Conservation (phyloP, 2,113 vertebrate genomes). For the Salvelinus fontinalis region DNA sequence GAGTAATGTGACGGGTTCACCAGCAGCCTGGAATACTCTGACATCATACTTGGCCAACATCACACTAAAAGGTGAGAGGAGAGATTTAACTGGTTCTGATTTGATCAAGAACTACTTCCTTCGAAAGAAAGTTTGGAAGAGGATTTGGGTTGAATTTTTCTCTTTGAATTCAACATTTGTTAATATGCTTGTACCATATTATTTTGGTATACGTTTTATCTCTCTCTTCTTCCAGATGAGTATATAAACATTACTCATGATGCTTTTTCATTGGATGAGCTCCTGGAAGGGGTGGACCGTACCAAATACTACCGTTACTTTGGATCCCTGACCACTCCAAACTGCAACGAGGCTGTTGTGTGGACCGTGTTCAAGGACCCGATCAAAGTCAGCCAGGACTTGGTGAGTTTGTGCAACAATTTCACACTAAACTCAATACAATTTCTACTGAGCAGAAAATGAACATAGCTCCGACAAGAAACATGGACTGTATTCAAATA, state of each 20-base stretch:
- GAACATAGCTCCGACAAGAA: too few species aligned
- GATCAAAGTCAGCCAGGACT: constrained; percentile 58
- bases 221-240: constrained; percentile 27
- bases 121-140: background rate
- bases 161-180: background rate
- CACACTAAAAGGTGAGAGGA: constrained; percentile 31
- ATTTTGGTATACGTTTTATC: background rate
- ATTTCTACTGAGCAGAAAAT: background rate
- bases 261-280: constrained; percentile 48
- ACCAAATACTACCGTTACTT: constrained; percentile 69
- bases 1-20: constrained; percentile 17
- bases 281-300: constrained; percentile 53
- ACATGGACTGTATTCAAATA: too few species aligned
- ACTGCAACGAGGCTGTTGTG: constrained; percentile 66
- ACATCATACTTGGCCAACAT: constrained; percentile 51
- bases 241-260: rapidly evolving
- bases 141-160: background rate
- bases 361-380: constrained; percentile 76
- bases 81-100: background rate
- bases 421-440: background rate
- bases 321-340: constrained; percentile 72
- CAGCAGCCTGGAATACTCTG: constrained; percentile 55
- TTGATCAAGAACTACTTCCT: background rate
- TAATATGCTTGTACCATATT: too few species aligned
- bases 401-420: constrained; percentile 54